Percentiles rank a stretch among this genome's conserved stretches.
Conservation (phyloP, 2,888 invertebrate species). For the Cynaeus angustus region DNA sequence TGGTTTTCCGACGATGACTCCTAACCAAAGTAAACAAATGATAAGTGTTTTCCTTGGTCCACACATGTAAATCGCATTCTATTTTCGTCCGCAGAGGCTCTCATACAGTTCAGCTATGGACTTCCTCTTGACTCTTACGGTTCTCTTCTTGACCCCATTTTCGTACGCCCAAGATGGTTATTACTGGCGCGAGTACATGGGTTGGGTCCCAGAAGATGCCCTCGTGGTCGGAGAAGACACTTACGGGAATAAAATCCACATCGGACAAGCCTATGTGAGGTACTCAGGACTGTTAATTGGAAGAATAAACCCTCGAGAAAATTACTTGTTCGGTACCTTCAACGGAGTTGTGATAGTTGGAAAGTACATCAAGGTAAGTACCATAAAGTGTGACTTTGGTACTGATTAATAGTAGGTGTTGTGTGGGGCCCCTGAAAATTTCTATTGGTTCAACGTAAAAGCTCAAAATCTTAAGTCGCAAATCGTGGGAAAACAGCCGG, state of each 20-base stretch:
- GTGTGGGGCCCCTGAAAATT: not conserved
- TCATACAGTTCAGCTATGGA: too few relatives aligned
- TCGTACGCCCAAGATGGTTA: not conserved
- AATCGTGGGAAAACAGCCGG: not conserved
- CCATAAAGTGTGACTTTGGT: not conserved
- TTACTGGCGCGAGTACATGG: conserved; percentile 6
- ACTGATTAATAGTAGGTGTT: not conserved
- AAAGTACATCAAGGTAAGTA: not conserved
- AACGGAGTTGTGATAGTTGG: not conserved
- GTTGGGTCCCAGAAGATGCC: conserved; percentile 1
- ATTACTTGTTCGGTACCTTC: not conserved
- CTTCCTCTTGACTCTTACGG: not conserved
- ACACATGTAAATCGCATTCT: too few relatives aligned
- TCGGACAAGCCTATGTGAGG: not conserved
- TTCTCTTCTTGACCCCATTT: not conserved
- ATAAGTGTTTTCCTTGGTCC: too few relatives aligned
- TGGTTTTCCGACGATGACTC: too few relatives aligned
- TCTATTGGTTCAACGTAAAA: not conserved
- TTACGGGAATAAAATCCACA: not conserved
- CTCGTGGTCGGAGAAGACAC: not conserved
- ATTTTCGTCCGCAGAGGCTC: too few relatives aligned
- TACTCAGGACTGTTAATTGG: not conserved
- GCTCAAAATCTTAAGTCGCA: not conserved
- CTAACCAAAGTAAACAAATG: too few relatives aligned
- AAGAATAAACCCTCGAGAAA: not conserved